These are phyloP conservation scores for Hirtodrosophila cameraria DNA, from an alignment of 2,888 invertebrate species.

Conservation along the genomic window DNA sequence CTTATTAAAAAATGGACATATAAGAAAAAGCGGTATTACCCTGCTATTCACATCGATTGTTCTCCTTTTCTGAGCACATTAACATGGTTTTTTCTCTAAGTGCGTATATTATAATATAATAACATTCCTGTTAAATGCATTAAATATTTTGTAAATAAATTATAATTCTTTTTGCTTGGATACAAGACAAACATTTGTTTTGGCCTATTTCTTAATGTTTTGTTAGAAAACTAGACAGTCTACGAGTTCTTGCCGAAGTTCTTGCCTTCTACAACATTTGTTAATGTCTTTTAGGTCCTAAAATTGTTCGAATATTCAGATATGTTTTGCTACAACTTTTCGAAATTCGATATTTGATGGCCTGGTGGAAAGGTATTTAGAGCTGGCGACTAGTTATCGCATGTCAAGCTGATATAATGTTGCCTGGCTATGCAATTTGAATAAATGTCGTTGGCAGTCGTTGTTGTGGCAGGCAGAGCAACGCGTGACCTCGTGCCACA, in stretches of 20 bases:
- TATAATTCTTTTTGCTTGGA: too few species aligned
- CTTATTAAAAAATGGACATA: too few species aligned
- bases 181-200: background rate
- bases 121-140: too few species aligned
- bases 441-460: slow-evolving; percentile 70
- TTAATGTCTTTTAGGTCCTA: slow-evolving; percentile 4
- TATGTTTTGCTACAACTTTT: slow-evolving; percentile 6
- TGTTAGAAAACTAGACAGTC: background rate
- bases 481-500: slow-evolving; percentile 52
- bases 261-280: slow-evolving; percentile 8
- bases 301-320: slow-evolving; percentile 8
- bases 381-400: slow-evolving; percentile 37
- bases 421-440: slow-evolving; percentile 65
- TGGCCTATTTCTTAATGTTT: background rate
- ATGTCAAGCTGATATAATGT: slow-evolving; percentile 67
- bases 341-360: slow-evolving; percentile 19
- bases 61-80: too few species aligned
- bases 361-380: slow-evolving; percentile 15
- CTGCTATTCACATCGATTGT: too few species aligned
- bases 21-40: too few species aligned
- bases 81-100: too few species aligned
- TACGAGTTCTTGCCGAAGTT: too few species aligned
- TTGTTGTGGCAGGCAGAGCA: slow-evolving; percentile 39
- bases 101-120: too few species aligned
- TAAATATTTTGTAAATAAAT: too few species aligned